Conservation (phyloP, 1,140 invertebrate genomes). For the Brachionus calyciflorus region DNA sequence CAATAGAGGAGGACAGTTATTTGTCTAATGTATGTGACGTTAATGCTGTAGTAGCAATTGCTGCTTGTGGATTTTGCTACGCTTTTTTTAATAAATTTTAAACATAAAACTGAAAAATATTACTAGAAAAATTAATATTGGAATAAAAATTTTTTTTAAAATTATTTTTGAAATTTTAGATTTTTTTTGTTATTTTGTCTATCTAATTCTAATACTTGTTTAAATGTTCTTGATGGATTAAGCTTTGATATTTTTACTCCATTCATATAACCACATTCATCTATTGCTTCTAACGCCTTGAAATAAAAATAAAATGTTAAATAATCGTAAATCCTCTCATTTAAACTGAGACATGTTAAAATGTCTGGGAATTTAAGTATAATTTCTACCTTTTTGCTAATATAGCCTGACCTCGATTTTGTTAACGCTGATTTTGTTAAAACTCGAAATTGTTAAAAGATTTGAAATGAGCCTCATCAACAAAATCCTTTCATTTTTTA, state of each 20-base stretch:
- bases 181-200: constrained; percentile 2
- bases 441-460: too few species aligned
- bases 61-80: background rate
- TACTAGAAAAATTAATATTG: background rate
- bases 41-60: constrained; percentile 24
- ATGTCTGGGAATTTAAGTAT: too few species aligned
- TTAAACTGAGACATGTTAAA: too few species aligned
- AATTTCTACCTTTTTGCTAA: too few species aligned
- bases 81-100: constrained; percentile 47
- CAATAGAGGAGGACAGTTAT: constrained; percentile 12
- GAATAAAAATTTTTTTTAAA: constrained; percentile 6
- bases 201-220: constrained; percentile 6
- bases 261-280: constrained; percentile 66
- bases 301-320: constrained; percentile 49
- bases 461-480: too few species aligned
- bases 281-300: constrained; percentile 69
- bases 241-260: constrained; percentile 16
- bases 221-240: constrained; percentile 27
- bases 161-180: constrained; percentile 4
- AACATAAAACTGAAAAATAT: background rate
- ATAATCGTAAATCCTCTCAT: too few species aligned
- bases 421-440: too few species aligned
- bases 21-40: constrained; percentile 6
- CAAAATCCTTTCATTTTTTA: too few species aligned
- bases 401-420: too few species aligned